These are phyloP conservation scores for Allygus modestus DNA, from an alignment of 2,888 invertebrate genomes.

Conservation along the genomic window DNA sequence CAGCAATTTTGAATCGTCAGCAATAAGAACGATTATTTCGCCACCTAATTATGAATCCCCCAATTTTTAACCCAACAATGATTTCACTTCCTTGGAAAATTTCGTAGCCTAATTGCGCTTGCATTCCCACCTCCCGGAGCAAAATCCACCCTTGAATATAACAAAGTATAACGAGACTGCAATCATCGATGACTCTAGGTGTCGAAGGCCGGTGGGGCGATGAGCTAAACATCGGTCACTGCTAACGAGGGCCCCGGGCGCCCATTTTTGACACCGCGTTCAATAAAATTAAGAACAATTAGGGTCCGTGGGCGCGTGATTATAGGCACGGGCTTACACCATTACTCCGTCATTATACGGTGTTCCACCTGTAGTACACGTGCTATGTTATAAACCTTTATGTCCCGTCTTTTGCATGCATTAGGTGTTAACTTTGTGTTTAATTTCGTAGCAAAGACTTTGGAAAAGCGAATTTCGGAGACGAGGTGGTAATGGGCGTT, in stretches of 20 bases:
- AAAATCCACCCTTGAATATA: background rate
- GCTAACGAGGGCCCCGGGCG: slow-evolving; percentile 13
- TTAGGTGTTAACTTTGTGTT: slow-evolving; percentile 31
- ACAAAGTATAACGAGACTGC: background rate
- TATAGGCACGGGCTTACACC: slow-evolving; percentile 28
- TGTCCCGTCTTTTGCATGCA: slow-evolving; percentile 43
- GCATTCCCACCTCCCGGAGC: background rate
- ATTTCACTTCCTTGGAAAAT: background rate
- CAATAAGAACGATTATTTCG: too few relatives aligned
- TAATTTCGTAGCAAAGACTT: background rate
- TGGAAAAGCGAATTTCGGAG: background rate
- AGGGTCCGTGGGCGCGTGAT: slow-evolving; percentile 4
- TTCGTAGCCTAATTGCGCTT: background rate
- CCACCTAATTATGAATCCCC: too few relatives aligned
- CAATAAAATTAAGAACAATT: slow-evolving; percentile 53
- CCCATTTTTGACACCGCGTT: slow-evolving; percentile 42
- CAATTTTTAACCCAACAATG: background rate
- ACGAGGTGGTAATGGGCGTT: slow-evolving; percentile 27
- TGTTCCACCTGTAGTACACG: slow-evolving; percentile 5
- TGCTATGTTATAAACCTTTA: slow-evolving; percentile 18
- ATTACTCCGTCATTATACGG: background rate
- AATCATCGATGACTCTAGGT: background rate
- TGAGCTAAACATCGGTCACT: slow-evolving; percentile 31
- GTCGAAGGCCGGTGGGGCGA: slow-evolving; percentile 7
- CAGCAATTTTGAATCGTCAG: too few relatives aligned